These are phyloP conservation scores for Noctua fimbriata DNA, from an alignment of 2,888 invertebrate genomes.

Conservation along the genomic window DNA sequence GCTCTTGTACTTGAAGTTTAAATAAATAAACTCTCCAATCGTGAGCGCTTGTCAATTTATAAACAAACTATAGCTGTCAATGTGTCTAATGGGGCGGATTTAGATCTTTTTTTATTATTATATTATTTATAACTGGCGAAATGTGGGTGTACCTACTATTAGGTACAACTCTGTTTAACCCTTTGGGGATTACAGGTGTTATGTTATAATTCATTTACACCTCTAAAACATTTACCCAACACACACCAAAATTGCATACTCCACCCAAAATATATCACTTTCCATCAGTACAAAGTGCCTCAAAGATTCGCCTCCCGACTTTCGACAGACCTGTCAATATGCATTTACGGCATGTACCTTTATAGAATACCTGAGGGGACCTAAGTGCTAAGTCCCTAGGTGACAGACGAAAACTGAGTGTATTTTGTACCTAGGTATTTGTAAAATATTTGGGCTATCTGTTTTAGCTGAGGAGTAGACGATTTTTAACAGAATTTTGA, in stretches of 20 bases:
- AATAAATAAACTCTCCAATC: too few relatives aligned
- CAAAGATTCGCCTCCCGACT: conserved; percentile 9
- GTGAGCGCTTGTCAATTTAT: too few relatives aligned
- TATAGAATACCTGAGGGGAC: conserved; percentile 13
- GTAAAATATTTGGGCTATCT: neutral
- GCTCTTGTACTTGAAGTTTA: too few relatives aligned
- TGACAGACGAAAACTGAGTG: neutral
- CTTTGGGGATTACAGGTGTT: too few relatives aligned
- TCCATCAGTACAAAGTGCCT: conserved; percentile 31
- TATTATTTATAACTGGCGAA: too few relatives aligned
- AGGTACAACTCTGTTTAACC: too few relatives aligned
- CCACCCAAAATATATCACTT: neutral
- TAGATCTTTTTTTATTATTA: too few relatives aligned
- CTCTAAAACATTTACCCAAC: neutral
- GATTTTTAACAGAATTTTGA: neutral
- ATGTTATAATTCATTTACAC: too few relatives aligned
- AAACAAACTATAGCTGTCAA: too few relatives aligned
- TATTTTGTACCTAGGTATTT: neutral
- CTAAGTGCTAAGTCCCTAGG: conserved; percentile 40
- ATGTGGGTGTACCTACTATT: too few relatives aligned
- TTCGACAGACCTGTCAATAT: conserved; percentile 40
- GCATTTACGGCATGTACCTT: conserved; percentile 30
- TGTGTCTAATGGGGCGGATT: too few relatives aligned
- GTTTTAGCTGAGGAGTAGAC: neutral
- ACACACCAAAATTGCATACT: neutral